phyloP scores from a whole-genome alignment of 2,888 invertebrate species.

The Drosophila birchii region DNA sequence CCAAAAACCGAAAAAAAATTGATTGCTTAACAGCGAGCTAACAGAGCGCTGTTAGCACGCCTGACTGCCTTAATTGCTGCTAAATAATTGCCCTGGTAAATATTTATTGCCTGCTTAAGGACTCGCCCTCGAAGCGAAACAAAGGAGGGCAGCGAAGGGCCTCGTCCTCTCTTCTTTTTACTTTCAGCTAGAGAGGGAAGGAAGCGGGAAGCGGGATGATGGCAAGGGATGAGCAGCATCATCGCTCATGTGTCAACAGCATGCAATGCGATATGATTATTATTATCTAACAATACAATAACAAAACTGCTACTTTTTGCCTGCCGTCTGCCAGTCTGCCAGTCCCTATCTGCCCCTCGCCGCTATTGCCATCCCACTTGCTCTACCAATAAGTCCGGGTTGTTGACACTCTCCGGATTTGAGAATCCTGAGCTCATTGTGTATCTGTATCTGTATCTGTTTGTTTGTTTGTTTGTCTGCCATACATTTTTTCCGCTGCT shows the following conservation, averaged over 20 bases:
- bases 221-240: conserved; percentile 65
- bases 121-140: conserved; percentile 34
- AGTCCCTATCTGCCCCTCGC: conserved; percentile 2
- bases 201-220: conserved; percentile 36
- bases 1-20: neutral
- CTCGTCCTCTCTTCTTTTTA: conserved; percentile 1
- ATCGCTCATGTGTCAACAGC: conserved; percentile 80
- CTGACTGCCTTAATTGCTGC: conserved; percentile 45
- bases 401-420: conserved; percentile 68
- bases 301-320: conserved; percentile 76
- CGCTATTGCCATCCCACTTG: conserved; percentile 3
- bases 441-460: conserved; percentile 47
- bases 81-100: conserved; percentile 60
- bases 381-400: conserved; percentile 41
- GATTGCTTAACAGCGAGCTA: conserved; percentile 15
- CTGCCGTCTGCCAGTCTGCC: conserved; percentile 46
- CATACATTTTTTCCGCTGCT: conserved; percentile 46
- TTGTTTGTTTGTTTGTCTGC: conserved; percentile 56
- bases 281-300: conserved; percentile 77
- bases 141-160: conserved; percentile 16
- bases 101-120: conserved; percentile 54
- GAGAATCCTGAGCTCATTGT: conserved; percentile 61
- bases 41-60: conserved; percentile 20
- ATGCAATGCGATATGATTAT: conserved; percentile 79
- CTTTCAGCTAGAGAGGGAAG: conserved; percentile 12